Evolutionary conservation across 1,140 invertebrate genomes (phyloP), one percentile per base, ranked within the genome.

Genomic region (Tyrophagus putrescentiae): DNA sequence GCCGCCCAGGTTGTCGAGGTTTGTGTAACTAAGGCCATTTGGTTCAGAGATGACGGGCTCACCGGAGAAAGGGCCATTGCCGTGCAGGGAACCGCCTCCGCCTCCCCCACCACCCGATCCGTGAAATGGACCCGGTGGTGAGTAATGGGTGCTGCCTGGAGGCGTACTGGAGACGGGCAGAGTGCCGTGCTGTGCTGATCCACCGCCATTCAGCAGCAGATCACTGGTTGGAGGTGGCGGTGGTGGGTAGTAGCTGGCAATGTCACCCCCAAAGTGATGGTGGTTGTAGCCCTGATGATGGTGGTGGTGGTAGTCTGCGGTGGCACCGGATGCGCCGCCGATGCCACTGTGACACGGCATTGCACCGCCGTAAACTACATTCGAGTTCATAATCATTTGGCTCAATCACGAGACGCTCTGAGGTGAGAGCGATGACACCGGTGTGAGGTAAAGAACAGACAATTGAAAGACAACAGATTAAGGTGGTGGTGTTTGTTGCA

Each of bases 11-110:
- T 25, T 29, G 32, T 92, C 87, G 66, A 92, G 72, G 72, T 91
- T 91, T 0, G 87, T 91, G 70, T 92, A 92, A 69, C 86, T 87
- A 41, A 90, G 72, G 0, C 87, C 86, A 59, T 85, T 85, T 65
- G 85, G 82, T 0, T 84, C 83, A 65, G 82, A 86, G 50, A 88
- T 87, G 21, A 87, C 85, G n/a, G n/a, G n/a, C n/a, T n/a, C n/a
- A 9, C 48, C 61, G 62, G 4, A 56, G 53, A 1, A 61, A 58
- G 29, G 61, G 27, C n/a, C 1, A 3, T 39, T 39, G 13, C 39
- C 18, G 34, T 32, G 25, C 9, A 60, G 50, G 32, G 65, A 44
- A n/a, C 58, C 62, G 18, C 25, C n/a, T n/a, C n/a, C n/a, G n/a
- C n/a, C n/a, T n/a, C n/a, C n/a, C n/a, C n/a, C n/a, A n/a, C n/a